Conservation (phyloP, 2,888 invertebrate species). For the Pollenia angustigena region DNA sequence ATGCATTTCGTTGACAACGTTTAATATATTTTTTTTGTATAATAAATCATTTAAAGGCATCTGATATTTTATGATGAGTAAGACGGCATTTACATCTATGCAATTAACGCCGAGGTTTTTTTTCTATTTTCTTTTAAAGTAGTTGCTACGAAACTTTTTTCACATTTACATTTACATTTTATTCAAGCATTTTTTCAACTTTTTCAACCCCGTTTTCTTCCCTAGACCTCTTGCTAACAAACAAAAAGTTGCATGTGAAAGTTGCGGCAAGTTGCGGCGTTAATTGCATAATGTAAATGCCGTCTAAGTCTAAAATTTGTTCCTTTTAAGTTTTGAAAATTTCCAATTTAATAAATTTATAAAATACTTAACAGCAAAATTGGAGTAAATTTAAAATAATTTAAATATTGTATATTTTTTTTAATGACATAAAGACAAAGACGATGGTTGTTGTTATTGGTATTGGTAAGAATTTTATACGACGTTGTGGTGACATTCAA, state of each 20-base stretch:
- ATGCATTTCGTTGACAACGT: conserved; percentile 40
- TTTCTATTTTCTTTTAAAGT: too few relatives aligned
- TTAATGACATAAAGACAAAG: conserved; percentile 45
- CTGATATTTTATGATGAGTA: conserved; percentile 10
- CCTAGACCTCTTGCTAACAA: too few relatives aligned
- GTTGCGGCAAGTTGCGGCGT: too few relatives aligned
- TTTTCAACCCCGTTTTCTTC: too few relatives aligned
- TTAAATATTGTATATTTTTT: conserved; percentile 52
- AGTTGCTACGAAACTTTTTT: too few relatives aligned
- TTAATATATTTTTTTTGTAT: conserved; percentile 1
- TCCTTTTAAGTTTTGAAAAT: not conserved
- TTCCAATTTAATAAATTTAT: conserved; percentile 50
- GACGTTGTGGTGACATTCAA: conserved; percentile 52
- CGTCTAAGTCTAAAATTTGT: conserved; percentile 20
- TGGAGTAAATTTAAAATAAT: conserved; percentile 64
- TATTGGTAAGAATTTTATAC: not conserved
- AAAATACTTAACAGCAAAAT: conserved; percentile 44
- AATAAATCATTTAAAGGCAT: conserved; percentile 52
- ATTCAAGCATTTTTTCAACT: too few relatives aligned
- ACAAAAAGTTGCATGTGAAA: too few relatives aligned
- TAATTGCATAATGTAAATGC: too few relatives aligned
- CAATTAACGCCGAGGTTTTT: too few relatives aligned
- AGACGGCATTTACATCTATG: too few relatives aligned
- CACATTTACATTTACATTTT: too few relatives aligned
- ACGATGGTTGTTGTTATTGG: not conserved